Evolutionary conservation across 2,113 vertebrate species (phyloP), one percentile per base, ranked within the genome.

Genomic region (Tapirus terrestris): DNA sequence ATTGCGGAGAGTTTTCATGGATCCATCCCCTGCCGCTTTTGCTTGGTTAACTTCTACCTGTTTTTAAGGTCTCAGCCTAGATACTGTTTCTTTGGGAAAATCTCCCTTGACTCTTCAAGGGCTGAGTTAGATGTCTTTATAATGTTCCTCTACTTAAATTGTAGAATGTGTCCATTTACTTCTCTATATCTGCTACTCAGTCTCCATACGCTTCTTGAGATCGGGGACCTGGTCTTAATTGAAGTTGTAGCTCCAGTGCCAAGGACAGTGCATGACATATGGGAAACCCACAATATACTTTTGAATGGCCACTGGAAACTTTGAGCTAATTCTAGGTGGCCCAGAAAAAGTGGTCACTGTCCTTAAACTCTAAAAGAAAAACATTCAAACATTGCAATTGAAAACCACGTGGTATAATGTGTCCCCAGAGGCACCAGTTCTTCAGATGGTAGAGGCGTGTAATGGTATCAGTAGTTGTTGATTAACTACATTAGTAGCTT

Each of bases 401-500:
- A 48, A 95, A 91, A 20, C 43, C 4, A 2, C 51, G 36, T 72
- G 16, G 39, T 80, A 14, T 20, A 31, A 20, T 17, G 2, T 60
- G 29, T 86, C 29, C 36, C 65, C 60, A 51, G 29, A 68, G 48
- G 33, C 18, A 1, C 3, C 16, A 12, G 53, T 21, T 68, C 58
- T 76, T 91, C 68, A 23, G 6, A 29, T 8, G 68, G 51, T 88
- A 72, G 53, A 45, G 61, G 8, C 29, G 3, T 31, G 25, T 39
- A 84, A 51, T 53, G 45, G 8, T 77, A 12, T 60, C 72, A 4
- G 43, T 88, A 43, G 81, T 85, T 96, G 94, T 89, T 95, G 96
- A 94, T 95, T 89, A 96, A 96, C 97, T 96, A 25, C 3, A 0
- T 39, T 48, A 65, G 72, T 89, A 86, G 85, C 94, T 97, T 83